Conservation (phyloP, 2,797 vertebrate species). For the Morelia viridis region DNA sequence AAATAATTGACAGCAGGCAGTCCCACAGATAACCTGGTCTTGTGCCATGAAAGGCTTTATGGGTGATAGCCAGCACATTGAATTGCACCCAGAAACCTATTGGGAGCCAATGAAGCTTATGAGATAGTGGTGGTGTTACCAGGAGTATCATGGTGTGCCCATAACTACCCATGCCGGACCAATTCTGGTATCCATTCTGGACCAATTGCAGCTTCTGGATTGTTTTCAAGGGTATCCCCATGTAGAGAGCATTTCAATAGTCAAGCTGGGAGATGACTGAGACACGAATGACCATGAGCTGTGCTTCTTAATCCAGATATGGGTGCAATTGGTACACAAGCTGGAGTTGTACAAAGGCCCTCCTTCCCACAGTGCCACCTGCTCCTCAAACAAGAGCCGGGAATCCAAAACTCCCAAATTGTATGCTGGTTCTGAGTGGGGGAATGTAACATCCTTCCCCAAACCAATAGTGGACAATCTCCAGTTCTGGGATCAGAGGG, state of each 20-base stretch:
- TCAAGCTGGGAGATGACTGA: not conserved
- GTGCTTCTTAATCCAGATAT: no score
- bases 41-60: not conserved
- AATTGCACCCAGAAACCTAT: not conserved
- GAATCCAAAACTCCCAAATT: not conserved
- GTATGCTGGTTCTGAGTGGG: not conserved
- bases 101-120: not conserved
- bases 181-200: not conserved
- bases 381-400: not conserved
- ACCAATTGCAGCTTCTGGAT: not conserved
- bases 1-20: not conserved
- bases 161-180: not conserved
- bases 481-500: not conserved
- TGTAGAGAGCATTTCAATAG: not conserved
- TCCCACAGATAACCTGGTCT: not conserved
- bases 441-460: not conserved
- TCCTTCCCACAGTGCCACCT: not conserved
- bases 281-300: not conserved
- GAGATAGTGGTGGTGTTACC: not conserved
- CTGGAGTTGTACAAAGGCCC: not conserved
- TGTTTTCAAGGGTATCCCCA: not conserved
- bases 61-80: not conserved
- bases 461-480: not conserved
- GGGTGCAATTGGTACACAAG: not conserved
- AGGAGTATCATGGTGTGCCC: not conserved